Conservation (phyloP, 2,113 vertebrate species). For the Marmota monax region DNA sequence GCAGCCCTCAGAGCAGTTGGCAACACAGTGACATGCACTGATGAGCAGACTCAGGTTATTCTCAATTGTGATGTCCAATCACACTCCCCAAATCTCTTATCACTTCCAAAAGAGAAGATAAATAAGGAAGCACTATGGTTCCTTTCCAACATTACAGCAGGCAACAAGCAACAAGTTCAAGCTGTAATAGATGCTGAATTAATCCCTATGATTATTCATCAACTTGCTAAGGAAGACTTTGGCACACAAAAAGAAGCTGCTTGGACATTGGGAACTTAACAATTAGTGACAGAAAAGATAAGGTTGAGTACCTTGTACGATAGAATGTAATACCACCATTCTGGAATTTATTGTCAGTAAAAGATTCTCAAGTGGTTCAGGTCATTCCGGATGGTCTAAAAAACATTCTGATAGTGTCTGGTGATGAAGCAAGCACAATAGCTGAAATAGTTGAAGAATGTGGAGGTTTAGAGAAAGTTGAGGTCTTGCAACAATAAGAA, state of each 20-base stretch:
- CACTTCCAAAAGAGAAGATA: conserved; percentile 99
- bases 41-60: conserved; percentile 99
- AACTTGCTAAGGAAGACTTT: conserved; percentile 99
- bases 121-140: conserved; percentile 99
- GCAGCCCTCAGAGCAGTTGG: conserved; percentile 98
- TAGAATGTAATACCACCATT: conserved; percentile 98
- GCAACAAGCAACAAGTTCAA: conserved; percentile 99
- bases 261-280: conserved; percentile 99
- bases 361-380: conserved; percentile 99
- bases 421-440: conserved; percentile 97
- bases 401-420: conserved; percentile 99
- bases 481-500: conserved; percentile 98
- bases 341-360: conserved; percentile 97
- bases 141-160: conserved; percentile 99
- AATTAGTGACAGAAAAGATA: conserved; percentile 99
- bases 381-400: conserved; percentile 99
- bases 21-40: conserved; percentile 99
- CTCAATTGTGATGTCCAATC: conserved; percentile 99
- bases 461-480: conserved; percentile 99
- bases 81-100: conserved; percentile 97
- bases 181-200: conserved; percentile 98
- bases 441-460: conserved; percentile 99
- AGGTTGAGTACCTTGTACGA: conserved; percentile 98
- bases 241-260: conserved; percentile 99
- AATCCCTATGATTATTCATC: conserved; percentile 99